Conservation (phyloP, 1,140 invertebrate genomes). For the Brachionus manjavacas region DNA sequence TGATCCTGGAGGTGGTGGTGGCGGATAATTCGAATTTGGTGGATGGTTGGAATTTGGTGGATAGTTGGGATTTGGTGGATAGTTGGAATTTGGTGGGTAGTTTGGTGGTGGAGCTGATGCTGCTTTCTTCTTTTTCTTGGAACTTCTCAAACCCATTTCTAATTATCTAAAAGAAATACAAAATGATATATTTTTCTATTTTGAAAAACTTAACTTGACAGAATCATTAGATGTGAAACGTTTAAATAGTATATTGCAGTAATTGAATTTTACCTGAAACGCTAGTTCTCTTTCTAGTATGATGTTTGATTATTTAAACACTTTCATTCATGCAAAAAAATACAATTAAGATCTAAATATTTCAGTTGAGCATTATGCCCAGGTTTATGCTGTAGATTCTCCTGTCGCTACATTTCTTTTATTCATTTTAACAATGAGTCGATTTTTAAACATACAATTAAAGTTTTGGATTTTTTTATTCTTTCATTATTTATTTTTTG, state of each 20-base stretch:
- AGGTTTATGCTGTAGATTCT: not conserved
- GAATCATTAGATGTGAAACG: not conserved
- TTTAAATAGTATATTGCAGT: not conserved
- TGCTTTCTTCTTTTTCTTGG: not conserved
- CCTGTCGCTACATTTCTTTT: not conserved
- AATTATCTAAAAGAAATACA: not conserved
- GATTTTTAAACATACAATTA: not conserved
- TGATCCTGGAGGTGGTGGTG: not conserved
- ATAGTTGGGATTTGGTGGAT: not conserved
- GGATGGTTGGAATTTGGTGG: not conserved
- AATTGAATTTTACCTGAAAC: slow-evolving; percentile 15
- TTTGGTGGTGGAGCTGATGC: not conserved
- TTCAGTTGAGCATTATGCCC: not conserved
- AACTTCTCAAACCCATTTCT: not conserved
- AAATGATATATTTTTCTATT: not conserved
- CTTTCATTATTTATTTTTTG: not conserved
- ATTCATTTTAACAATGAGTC: not conserved
- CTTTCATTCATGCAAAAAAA: slow-evolving; percentile 4
- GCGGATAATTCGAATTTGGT: not conserved
- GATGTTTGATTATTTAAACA: slow-evolving; percentile 7
- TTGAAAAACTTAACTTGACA: not conserved
- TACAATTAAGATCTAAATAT: not conserved
- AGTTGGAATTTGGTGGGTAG: not conserved
- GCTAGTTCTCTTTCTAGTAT: not conserved
- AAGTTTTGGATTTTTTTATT: not conserved